Evolutionary conservation across 2,113 vertebrate species (phyloP), one percentile per base, ranked within the genome.

Genomic region (Albula goreensis): DNA sequence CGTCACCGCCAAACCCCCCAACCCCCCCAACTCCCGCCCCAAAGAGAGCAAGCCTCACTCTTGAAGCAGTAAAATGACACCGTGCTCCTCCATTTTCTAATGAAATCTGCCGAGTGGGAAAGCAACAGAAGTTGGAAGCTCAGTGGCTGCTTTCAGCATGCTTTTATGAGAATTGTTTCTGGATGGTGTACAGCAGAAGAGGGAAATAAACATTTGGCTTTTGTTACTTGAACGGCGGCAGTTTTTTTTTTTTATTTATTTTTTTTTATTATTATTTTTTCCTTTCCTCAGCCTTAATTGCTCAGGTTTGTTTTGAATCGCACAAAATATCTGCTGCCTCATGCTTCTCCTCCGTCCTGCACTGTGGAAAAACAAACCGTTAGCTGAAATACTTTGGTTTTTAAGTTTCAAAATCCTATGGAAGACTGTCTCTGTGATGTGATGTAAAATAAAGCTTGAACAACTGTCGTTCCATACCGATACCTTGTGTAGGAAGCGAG

Each of bases 51-150:
- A 90, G 88, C 89, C 81, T 89, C 85, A 77, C 91, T 92, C 90
- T 91, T 88, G 70, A 70, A 92, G 91, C 92, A 88, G 93, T 94
- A 94, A 94, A 95, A 94, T 93, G 92, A 93, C 92, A 94, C 91
- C 93, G 85, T 92, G 92, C 92, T 93, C 92, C 93, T 90, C 93
- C 80, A 94, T 86, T 86, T 94, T 94, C 92, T 93, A 87, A 88
- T 90, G 93, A 94, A 94, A 92, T 93, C 92, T 89, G 89, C 91
- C 78, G 92, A 92, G 92, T 53, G 22, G 93, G 92, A 92, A 91
- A 88, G 93, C 89, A 91, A 94, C 92, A 88, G 79, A 92, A 95
- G 93, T 92, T 94, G 88, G 91, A 94, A 93, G 88, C 88, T 74
- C n/a, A 81, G 25, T 57, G 13, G 5, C 60, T 15, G 66, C 86